Percentiles rank a stretch among this genome's conserved stretches.
phyloP scores from a whole-genome alignment of 2,113 vertebrate species.

The Corvus moneduloides region DNA sequence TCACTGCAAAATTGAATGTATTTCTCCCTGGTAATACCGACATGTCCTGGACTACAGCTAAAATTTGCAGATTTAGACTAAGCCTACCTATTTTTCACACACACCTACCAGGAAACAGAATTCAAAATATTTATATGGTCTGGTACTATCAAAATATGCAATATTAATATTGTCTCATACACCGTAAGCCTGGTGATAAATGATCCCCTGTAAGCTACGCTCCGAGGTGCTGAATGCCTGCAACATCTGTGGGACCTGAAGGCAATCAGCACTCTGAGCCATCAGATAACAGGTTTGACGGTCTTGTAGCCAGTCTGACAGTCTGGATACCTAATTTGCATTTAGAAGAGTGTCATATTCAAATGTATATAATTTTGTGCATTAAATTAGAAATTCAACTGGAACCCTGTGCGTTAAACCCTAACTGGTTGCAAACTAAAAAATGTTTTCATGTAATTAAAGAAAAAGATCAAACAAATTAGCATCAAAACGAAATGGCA shows the following conservation, averaged over 20 bases:
- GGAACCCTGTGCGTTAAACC: neutral
- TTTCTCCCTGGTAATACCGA: neutral
- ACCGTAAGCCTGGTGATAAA: neutral
- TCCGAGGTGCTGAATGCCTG: neutral
- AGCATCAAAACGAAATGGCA: neutral
- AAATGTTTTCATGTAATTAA: neutral
- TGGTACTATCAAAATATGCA: neutral
- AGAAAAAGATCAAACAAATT: neutral
- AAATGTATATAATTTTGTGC: constrained; percentile 10
- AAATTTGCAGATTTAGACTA: neutral
- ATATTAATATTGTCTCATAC: neutral
- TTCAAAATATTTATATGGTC: neutral
- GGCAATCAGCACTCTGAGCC: neutral
- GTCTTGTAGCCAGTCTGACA: constrained; percentile 32
- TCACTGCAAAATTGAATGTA: neutral
- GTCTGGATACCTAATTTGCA: constrained; percentile 23
- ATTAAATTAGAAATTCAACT: neutral
- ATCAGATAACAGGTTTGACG: constrained; percentile 40
- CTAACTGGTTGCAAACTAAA: neutral
- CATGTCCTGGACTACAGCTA: neutral
- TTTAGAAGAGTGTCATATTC: constrained; percentile 6
- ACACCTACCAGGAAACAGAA: neutral
- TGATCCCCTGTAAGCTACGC: neutral
- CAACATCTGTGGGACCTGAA: constrained; percentile 13
- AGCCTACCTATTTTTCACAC: neutral